Percentiles rank a stretch among this genome's conserved stretches.
Conservation (phyloP, 2,113 vertebrate genomes). For the Regulus satrapa region DNA sequence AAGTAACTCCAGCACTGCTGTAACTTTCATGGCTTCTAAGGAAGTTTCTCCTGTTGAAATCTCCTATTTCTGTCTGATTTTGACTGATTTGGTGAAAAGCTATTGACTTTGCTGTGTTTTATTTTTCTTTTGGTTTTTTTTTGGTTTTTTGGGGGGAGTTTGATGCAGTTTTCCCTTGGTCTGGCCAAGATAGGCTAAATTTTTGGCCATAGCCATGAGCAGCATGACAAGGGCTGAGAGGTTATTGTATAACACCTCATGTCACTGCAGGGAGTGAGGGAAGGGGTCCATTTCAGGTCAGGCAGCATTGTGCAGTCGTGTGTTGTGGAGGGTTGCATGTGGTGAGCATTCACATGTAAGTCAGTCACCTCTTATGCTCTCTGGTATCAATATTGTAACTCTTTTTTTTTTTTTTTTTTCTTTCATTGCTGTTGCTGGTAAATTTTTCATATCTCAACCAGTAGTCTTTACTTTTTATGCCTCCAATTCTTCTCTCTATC, state of each 20-base stretch:
- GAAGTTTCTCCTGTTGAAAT: not conserved
- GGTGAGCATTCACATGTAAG: fast-evolving
- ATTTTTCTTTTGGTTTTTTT: not conserved
- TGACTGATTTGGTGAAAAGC: not conserved
- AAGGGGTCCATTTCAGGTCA: not conserved
- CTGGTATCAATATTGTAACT: not conserved
- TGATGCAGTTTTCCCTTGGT: not conserved
- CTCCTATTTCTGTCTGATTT: not conserved
- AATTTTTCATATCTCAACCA: not conserved
- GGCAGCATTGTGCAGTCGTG: not conserved
- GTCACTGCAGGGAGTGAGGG: not conserved
- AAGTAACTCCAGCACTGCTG: not conserved
- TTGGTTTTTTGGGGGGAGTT: not conserved
- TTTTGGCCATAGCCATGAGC: not conserved
- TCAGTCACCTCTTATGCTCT: fast-evolving
- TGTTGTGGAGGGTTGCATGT: fast-evolving
- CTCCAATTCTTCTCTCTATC: not conserved
- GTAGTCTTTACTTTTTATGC: not conserved
- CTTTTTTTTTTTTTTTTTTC: not conserved
- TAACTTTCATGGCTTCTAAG: not conserved
- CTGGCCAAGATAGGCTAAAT: not conserved
- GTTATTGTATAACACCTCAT: not conserved
- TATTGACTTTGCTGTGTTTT: not conserved
- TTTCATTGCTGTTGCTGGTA: not conserved
- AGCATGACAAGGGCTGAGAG: not conserved